Evolutionary conservation across 2,888 invertebrate genomes (phyloP).

Genomic region (Sipha maydis): DNA sequence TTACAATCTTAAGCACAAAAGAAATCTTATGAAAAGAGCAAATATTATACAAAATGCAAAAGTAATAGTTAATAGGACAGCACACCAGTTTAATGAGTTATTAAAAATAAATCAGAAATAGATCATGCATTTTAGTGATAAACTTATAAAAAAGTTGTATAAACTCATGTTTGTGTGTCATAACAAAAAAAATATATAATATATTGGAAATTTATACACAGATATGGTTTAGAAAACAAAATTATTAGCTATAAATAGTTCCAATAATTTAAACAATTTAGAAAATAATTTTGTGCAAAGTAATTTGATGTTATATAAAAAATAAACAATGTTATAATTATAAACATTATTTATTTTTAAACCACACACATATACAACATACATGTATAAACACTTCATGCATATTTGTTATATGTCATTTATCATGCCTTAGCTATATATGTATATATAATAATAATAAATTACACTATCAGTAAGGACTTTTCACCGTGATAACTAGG

Average conservation of each 20-base stretch:
- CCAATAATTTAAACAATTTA: conserved; percentile 9
- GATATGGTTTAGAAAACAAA: conserved; percentile 13
- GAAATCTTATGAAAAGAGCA: not conserved
- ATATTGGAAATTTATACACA: conserved; percentile 20
- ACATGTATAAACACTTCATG: conserved; percentile 16
- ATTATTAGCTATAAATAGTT: conserved; percentile 5
- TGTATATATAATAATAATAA: no score
- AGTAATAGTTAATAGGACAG: not conserved
- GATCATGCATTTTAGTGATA: conserved; percentile 52
- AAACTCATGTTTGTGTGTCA: conserved; percentile 62
- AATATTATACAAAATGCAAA: conserved; percentile 6
- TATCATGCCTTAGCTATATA: conserved; percentile 10
- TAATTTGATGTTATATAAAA: conserved; percentile 25
- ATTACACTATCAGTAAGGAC: no score
- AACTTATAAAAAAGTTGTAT: conserved; percentile 37
- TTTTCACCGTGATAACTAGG: no score
- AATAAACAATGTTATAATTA: conserved; percentile 10
- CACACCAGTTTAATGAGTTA: not conserved
- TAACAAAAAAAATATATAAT: conserved; percentile 47
- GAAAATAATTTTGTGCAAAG: conserved; percentile 31
- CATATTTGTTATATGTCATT: conserved; percentile 38
- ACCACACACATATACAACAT: conserved; percentile 5
- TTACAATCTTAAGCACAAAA: not conserved
- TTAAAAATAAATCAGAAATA: conserved; percentile 19
- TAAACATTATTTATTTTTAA: conserved; percentile 25